These are phyloP conservation scores for Clistopyga incitator DNA, from an alignment of 2,888 invertebrate species.

Conservation along the genomic window DNA sequence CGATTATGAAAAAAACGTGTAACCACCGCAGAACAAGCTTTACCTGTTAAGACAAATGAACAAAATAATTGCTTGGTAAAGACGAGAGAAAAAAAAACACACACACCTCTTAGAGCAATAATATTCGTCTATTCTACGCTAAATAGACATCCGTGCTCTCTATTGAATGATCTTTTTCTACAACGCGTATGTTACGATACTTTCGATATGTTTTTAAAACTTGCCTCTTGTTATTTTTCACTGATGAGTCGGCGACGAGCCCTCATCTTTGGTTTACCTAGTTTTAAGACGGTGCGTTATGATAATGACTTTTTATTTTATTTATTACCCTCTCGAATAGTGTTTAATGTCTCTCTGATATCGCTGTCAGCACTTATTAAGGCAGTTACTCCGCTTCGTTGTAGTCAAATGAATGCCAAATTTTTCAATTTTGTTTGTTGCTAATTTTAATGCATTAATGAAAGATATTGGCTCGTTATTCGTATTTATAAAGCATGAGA, in stretches of 20 bases:
- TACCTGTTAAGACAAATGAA: slow-evolving; percentile 22
- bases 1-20: slow-evolving; percentile 18
- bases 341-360: slow-evolving; percentile 27
- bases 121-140: slow-evolving; percentile 40
- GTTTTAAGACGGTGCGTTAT: slow-evolving; percentile 41
- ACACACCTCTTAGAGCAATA: slow-evolving; percentile 32
- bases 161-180: slow-evolving; percentile 41
- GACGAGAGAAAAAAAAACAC: not conserved
- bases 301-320: slow-evolving; percentile 31
- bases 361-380: slow-evolving; percentile 13
- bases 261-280: slow-evolving; percentile 24
- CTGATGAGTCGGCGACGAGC: not conserved
- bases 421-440: too few relatives aligned
- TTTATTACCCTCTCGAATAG: slow-evolving; percentile 34
- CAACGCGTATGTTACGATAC: slow-evolving; percentile 23
- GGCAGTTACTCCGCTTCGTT: too few relatives aligned
- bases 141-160: slow-evolving; percentile 49
- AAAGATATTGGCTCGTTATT: too few relatives aligned
- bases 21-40: slow-evolving; percentile 33
- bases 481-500: too few relatives aligned
- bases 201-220: slow-evolving; percentile 30
- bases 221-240: slow-evolving; percentile 37
- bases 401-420: too few relatives aligned
- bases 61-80: slow-evolving; percentile 12
- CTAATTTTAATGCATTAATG: too few relatives aligned